Evolutionary conservation across 2,797 vertebrate genomes (phyloP).

Genomic region (Syngnathus rostellatus): DNA sequence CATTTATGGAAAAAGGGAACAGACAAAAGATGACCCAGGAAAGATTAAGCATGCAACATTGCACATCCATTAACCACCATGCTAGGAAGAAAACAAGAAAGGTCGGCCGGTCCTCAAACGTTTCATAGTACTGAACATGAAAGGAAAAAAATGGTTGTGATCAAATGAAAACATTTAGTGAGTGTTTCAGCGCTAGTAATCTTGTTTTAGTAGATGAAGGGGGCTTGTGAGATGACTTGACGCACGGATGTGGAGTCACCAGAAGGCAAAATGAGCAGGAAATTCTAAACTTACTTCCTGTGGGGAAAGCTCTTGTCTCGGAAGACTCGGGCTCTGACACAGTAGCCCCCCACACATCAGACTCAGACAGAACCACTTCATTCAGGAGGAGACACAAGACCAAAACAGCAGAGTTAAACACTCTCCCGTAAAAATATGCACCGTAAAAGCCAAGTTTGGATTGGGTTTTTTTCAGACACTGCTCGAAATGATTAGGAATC

Average conservation of each 20-base stretch:
- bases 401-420: constrained; percentile 7
- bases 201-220: constrained; percentile 26
- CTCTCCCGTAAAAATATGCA: constrained; percentile 3
- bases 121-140: background rate
- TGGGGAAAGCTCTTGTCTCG: constrained; percentile 81
- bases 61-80: constrained; percentile 35
- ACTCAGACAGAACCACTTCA: constrained; percentile 76
- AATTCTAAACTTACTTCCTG: constrained; percentile 85
- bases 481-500: background rate
- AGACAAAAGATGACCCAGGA: constrained; percentile 13
- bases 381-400: constrained; percentile 56
- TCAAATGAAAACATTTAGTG: constrained; percentile 46
- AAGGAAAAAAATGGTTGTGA: background rate
- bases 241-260: constrained; percentile 14
- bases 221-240: constrained; percentile 39
- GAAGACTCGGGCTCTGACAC: constrained; percentile 78
- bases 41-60: constrained; percentile 41
- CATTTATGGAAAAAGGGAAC: background rate
- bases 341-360: constrained; percentile 57
- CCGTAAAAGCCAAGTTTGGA: background rate
- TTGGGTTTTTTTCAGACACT: background rate
- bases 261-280: constrained; percentile 18
- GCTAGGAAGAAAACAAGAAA: constrained; percentile 18
- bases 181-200: constrained; percentile 13
- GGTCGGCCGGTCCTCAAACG: background rate